These are phyloP conservation scores for Hoplodrina blanda DNA, from an alignment of 2,888 invertebrate species.

Conservation along the genomic window DNA sequence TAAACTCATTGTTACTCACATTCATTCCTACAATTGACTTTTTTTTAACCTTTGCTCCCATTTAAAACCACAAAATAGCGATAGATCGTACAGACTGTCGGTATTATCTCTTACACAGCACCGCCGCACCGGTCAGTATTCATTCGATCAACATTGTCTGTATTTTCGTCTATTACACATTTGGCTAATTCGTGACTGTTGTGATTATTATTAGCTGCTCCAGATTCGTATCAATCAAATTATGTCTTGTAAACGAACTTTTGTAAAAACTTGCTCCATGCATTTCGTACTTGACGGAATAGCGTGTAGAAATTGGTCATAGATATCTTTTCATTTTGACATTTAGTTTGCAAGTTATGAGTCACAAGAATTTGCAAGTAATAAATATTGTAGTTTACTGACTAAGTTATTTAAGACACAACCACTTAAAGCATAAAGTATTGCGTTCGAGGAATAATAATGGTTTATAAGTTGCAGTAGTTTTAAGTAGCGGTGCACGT, in stretches of 20 bases:
- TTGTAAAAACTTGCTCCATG: slow-evolving; percentile 23
- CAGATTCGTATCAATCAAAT: slow-evolving; percentile 47
- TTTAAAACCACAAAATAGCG: slow-evolving; percentile 6
- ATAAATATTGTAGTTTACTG: slow-evolving; percentile 21
- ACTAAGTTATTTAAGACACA: slow-evolving; percentile 5
- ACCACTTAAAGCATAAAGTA: slow-evolving; percentile 17
- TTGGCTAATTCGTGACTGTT: slow-evolving; percentile 49
- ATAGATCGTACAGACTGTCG: neutral
- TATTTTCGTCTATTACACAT: slow-evolving; percentile 48
- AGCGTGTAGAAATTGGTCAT: slow-evolving; percentile 25
- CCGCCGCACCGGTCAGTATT: slow-evolving; percentile 14
- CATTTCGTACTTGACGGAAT: slow-evolving; percentile 12
- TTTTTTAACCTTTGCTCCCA: neutral
- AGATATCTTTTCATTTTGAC: slow-evolving; percentile 39
- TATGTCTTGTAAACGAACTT: slow-evolving; percentile 27
- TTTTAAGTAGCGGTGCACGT: slow-evolving; percentile 21
- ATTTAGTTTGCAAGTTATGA: slow-evolving; percentile 17
- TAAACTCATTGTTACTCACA: no score
- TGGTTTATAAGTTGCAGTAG: slow-evolving; percentile 15
- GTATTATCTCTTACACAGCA: slow-evolving; percentile 27
- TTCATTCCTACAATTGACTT: neutral
- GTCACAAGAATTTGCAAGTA: slow-evolving; percentile 7
- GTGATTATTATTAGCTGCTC: slow-evolving; percentile 43
- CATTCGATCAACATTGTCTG: slow-evolving; percentile 32
- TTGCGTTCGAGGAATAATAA: slow-evolving; percentile 17